Conservation (phyloP, 2,113 vertebrate species). For the Bufo bufo region DNA sequence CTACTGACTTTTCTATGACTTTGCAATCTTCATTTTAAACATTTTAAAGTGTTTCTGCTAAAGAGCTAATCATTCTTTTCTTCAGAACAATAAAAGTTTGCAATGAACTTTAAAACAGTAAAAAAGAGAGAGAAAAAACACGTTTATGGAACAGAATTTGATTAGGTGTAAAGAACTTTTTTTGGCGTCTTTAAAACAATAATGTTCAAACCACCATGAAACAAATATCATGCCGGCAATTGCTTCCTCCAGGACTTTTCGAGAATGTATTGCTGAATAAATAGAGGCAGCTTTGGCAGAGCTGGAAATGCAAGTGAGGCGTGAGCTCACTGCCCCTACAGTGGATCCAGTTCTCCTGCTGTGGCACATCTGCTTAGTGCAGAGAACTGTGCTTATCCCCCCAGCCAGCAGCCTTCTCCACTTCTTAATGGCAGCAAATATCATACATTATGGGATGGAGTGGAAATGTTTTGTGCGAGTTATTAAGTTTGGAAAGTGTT, state of each 20-base stretch:
- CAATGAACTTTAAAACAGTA: conserved; percentile 28
- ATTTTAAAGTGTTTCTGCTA: not conserved
- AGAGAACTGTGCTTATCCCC: conserved; percentile 19
- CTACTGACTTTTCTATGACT: conserved; percentile 2
- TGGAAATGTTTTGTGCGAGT: conserved; percentile 37
- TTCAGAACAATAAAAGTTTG: conserved; percentile 36
- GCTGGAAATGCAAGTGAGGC: conserved; percentile 46
- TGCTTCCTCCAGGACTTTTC: conserved; percentile 51
- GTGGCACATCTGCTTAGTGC: conserved; percentile 55
- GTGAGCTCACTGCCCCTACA: conserved; percentile 48
- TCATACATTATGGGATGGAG: conserved; percentile 8
- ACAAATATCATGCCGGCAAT: conserved; percentile 52
- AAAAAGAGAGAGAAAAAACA: conserved; percentile 3
- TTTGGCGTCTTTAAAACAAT: conserved; percentile 55
- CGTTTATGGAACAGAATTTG: conserved; percentile 38
- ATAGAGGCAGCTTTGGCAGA: conserved; percentile 43
- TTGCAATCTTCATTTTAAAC: not conserved
- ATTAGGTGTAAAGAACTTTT: conserved; percentile 54
- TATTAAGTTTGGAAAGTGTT: conserved; percentile 49
- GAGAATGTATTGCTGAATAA: conserved; percentile 52
- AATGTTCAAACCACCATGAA: conserved; percentile 58
- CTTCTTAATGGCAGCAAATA: conserved; percentile 52
- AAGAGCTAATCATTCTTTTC: not conserved
- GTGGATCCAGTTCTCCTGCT: conserved; percentile 51
- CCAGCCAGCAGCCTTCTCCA: conserved; percentile 48